phyloP scores from a whole-genome alignment of 1,140 invertebrate species.

The Diorhabda elongata region DNA sequence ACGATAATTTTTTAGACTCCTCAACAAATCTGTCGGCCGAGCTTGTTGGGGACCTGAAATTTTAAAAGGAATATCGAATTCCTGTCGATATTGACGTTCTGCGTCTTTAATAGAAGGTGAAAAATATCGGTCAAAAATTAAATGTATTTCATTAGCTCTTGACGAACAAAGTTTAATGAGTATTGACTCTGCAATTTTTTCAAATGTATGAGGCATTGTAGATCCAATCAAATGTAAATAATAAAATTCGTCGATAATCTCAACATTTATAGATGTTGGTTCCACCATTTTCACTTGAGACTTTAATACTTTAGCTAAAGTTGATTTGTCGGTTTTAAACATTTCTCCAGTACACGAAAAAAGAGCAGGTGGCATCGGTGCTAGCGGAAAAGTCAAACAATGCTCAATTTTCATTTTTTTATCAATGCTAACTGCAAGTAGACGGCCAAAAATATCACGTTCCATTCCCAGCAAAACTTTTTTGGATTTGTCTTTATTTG shows the following conservation, averaged over 20 bases:
- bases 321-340: slow-evolving; percentile 34
- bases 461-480: slow-evolving; percentile 37
- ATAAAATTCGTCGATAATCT: slow-evolving; percentile 14
- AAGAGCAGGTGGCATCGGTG: slow-evolving; percentile 33
- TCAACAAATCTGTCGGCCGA: background rate
- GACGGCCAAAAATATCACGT: slow-evolving; percentile 38
- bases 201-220: slow-evolving; percentile 16
- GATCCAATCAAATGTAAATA: slow-evolving; percentile 16
- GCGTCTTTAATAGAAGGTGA: no score
- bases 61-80: background rate
- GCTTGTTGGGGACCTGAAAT: background rate
- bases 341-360: slow-evolving; percentile 34
- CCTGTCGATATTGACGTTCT: no score
- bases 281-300: slow-evolving; percentile 14
- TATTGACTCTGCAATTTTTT: slow-evolving; percentile 18
- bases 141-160: no score
- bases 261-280: slow-evolving; percentile 6
- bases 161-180: background rate
- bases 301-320: slow-evolving; percentile 27
- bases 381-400: slow-evolving; percentile 23
- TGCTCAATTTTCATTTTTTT: slow-evolving; percentile 28
- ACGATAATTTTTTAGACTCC: slow-evolving; percentile 4
- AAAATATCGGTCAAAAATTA: no score
- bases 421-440: slow-evolving; percentile 36
- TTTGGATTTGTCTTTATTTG: slow-evolving; percentile 30